Base-by-base conservation (phyloP, 1,140 invertebrate species). In the Berghia stephanieae region DNA sequence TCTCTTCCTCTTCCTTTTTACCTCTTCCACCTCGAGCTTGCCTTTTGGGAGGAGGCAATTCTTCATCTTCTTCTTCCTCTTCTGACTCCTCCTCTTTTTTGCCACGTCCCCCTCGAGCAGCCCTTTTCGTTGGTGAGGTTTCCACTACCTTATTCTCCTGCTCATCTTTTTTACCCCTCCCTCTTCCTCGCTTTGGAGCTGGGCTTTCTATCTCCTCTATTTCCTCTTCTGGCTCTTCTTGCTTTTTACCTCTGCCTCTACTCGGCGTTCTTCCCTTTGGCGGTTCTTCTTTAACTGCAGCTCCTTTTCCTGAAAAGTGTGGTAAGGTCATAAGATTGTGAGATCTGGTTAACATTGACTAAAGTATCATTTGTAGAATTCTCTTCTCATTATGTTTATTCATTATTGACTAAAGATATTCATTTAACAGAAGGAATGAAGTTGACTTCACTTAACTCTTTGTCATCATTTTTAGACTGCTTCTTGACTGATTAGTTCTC, bases 1-100 rank as follows among this genome's bases (percentile, higher is more conserved):
- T 38, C 6, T 72, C 52, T 42, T 67, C 74, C 16, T n/a, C 38
- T 27, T 71, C 75, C 24, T 13, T 60, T 75, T 38, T 34, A 44
- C 68, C 44, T 71, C 69, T 31, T 69, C 43, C 55, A 67, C 75
- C 70, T 79, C 75, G 42, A 5, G 68, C 38, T 67, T 31, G 77
- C 42, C 4, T 70, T 18, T 60, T 69, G 34, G 24, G 21, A 24
- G 44, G 40, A 78, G n/a, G 69, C 13, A 75, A 68, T 66, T 55
- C 69, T 67, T 68, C 77, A 16, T 70, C 68, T 4, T 75, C 79
- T 21, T 43, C 69, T 66, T 67, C 78, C 36, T 74, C 79, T 63
- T 68, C 78, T 67, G 71, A n/a, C 31, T 66, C 36, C 36, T 68
- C 57, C 60, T 70, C 79, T 71, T 60, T 78, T 60, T 76, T 44